A percentile compares a stretch with the other conserved stretches of the same genome.
Evolutionary conservation across 2,113 vertebrate genomes (phyloP).

Genomic region (Trinectes maculatus): DNA sequence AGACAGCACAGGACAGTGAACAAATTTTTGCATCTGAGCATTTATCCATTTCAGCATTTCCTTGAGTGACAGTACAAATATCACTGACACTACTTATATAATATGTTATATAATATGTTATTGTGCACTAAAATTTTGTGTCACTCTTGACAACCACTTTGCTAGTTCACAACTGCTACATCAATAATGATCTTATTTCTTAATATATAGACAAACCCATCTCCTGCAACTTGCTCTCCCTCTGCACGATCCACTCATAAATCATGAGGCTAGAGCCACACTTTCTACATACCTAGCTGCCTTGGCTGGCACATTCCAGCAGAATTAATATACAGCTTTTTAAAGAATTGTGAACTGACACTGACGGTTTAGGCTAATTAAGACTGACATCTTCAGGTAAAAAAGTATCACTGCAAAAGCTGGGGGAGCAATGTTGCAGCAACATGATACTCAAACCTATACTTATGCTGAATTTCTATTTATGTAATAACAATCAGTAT

Average conservation of each 20-base stretch:
- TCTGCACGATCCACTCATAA: background rate
- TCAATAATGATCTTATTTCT: background rate
- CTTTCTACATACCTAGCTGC: background rate
- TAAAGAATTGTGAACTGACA: too few species aligned
- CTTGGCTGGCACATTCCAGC: background rate
- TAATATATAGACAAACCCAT: background rate
- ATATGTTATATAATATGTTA: constrained; percentile 2
- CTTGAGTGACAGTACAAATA: constrained; percentile 2
- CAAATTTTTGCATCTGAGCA: background rate
- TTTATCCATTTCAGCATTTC: background rate
- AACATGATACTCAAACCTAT: background rate
- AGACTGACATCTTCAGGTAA: constrained; percentile 60
- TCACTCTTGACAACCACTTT: background rate
- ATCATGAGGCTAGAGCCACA: background rate
- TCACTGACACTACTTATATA: background rate
- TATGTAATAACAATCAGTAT: background rate
- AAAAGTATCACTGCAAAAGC: constrained; percentile 48
- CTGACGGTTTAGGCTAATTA: constrained; percentile 18
- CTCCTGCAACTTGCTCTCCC: background rate
- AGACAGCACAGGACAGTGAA: background rate
- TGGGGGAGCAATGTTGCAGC: background rate
- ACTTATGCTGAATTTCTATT: background rate
- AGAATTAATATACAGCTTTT: background rate
- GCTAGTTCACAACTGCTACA: background rate
- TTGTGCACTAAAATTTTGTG: background rate